phyloP scores from a whole-genome alignment of 1,140 invertebrate genomes.

The Panagrolaimus sp. region DNA sequence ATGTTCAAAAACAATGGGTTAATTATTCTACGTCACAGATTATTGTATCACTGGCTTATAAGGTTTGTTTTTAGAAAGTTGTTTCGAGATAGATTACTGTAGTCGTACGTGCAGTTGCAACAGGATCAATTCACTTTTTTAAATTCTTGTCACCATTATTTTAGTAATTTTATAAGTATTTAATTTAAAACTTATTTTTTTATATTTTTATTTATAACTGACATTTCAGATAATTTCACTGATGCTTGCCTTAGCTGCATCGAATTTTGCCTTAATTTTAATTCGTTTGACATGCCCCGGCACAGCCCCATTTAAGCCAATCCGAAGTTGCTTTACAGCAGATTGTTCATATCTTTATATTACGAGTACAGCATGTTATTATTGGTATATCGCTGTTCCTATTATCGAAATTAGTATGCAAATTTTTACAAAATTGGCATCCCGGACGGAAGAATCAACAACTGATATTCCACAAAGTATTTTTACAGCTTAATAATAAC shows the following conservation, averaged over 20 bases:
- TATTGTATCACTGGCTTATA: not conserved
- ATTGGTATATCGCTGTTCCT: not conserved
- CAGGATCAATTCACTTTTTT: no score
- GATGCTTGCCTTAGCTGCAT: not conserved
- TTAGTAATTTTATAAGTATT: no score
- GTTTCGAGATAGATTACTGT: not conserved
- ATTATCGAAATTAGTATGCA: constrained; percentile 6
- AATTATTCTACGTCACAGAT: no score
- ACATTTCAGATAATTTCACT: constrained; percentile 11
- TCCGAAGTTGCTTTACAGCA: not conserved
- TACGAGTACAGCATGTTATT: constrained; percentile 9
- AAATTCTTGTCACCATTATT: no score
- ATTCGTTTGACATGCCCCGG: not conserved
- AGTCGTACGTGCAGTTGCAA: no score
- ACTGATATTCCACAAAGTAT: no score
- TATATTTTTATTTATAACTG: no score
- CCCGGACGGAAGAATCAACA: not conserved
- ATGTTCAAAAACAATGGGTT: not conserved
- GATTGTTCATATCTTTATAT: not conserved
- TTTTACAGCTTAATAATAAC: no score
- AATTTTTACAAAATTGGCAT: not conserved
- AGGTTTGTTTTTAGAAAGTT: not conserved
- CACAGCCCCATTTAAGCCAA: not conserved
- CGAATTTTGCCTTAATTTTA: not conserved
- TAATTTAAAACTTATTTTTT: no score